A percentile compares a stretch with the other conserved stretches of the same genome.
These are phyloP conservation scores for Lasioglossum malachurum DNA, from an alignment of 2,888 invertebrate species.

Conservation along the genomic window DNA sequence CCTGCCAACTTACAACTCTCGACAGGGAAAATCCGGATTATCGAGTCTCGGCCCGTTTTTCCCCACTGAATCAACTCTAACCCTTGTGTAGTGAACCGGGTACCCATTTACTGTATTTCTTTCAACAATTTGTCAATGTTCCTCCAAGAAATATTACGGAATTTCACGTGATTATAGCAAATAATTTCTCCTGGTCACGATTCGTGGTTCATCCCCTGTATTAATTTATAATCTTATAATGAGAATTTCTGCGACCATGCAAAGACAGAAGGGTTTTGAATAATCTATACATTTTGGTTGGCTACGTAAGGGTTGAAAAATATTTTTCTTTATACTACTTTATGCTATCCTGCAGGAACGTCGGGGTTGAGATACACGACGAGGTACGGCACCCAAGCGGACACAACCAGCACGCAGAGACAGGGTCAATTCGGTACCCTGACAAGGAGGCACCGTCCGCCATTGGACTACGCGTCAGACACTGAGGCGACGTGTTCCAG, in stretches of 20 bases:
- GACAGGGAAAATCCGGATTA: constrained; percentile 2
- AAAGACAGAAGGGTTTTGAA: too few relatives aligned
- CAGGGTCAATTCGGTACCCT: constrained; percentile 87
- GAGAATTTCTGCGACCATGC: too few relatives aligned
- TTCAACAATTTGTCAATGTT: too few relatives aligned
- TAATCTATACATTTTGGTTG: too few relatives aligned
- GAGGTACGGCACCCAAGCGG: constrained; percentile 84
- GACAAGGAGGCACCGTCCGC: constrained; percentile 90
- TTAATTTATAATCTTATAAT: too few relatives aligned
- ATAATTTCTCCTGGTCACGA: too few relatives aligned
- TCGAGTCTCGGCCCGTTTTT: not conserved
- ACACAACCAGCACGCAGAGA: constrained; percentile 78
- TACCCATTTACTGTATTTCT: too few relatives aligned
- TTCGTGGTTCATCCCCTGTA: too few relatives aligned
- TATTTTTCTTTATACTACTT: not conserved
- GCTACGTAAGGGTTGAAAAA: too few relatives aligned
- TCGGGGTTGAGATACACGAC: constrained; percentile 82
- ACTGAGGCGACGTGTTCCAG: constrained; percentile 94
- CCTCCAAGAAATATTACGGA: too few relatives aligned
- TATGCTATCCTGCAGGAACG: constrained; percentile 70
- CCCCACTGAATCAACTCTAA: not conserved
- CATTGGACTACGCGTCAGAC: constrained; percentile 97
- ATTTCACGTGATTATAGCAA: too few relatives aligned
- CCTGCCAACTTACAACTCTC: not conserved
- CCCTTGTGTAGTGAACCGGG: too few relatives aligned